Evolutionary conservation across 2,113 vertebrate species (phyloP), one percentile per base, ranked within the genome.

Genomic region (Pampusana beccarii): DNA sequence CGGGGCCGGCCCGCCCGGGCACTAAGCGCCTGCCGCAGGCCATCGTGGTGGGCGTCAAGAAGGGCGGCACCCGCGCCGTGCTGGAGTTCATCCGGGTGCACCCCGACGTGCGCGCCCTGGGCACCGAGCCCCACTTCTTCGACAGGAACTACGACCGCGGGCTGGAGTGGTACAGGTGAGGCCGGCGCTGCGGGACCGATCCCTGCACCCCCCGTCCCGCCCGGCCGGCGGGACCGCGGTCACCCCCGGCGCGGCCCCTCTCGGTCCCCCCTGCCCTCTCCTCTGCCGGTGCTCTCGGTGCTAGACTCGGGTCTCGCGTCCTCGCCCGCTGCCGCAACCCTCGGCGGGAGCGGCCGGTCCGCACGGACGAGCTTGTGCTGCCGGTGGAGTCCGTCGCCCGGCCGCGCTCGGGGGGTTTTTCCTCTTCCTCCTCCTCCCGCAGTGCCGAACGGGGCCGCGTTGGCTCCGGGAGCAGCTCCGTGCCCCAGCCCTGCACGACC

Each of bases 41-140:
- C 72, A 97, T 99, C 86, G 99, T 99, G 74, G 98, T 99, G 80
- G 99, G 99, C 20, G 99, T 99, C 67, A 99, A 99, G 98, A 99
- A 99, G 93, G 99, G 99, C 40, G 99, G 99, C 71, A 99, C 99
- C 73, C 98, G 99, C 95, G 99, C 99, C 26, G 99, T 99, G 94
- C 98, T 99, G 98, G 99, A 99, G 98, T 99, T 99, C 48, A 44
- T 44, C 42, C 42, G 42, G 42, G 42, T 44, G 42, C 42, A 44
- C 42, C 42, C 42, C 42, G 42, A 44, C 42, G 42, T 44, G 42
- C 42, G 42, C 42, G 42, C 42, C 42, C 42, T 44, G 42, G 42
- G 42, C 42, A 44, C 42, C 42, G 42, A 44, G 42, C 42, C 42
- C 42, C 42, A 44, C 16, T 44, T 44, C 42, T 44, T 44, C 42